Evolutionary conservation across 1,140 invertebrate genomes (phyloP), one percentile per base, ranked within the genome.

Genomic region (Tetranychus cinnabarinus): DNA sequence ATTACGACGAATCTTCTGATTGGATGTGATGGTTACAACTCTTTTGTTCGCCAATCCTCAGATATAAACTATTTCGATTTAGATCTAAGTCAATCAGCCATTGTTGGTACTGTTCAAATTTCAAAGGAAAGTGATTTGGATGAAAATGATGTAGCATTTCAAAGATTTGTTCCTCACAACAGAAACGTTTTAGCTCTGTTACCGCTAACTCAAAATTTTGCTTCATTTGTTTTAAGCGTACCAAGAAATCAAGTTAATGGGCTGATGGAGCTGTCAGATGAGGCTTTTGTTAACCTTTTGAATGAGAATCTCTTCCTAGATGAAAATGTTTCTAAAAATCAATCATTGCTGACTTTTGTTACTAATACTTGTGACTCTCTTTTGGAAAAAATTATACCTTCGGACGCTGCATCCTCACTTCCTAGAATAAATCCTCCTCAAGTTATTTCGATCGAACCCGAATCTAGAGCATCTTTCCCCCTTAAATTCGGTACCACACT

Each of bases 381-480:
- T 59, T 45, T 36, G 5, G 33, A 42, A 31, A 54, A 37, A 37
- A 31, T 42, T 60, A 5, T 52, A 13, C 50, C 59, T 37, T n/a
- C 15, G 13, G 23, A 35, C 37, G 15, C 7, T 12, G 4, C 15
- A 54, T 35, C 59, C 7, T 12, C 36, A 15, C 5, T n/a, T 31
- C 54, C 42, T 3, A 13, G 46, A 6, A n/a, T 45, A 13, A 56
- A 39, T 62, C 88, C 85, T 1, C 91, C 92, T 0, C 81, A 81
- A 15, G 75, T 93, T 1, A 65, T 72, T n/a, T 72, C 72, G 23
- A 77, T 90, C 2, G 74, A 75, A 33, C 56, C 70, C 70, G 63
- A 74, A 76, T 68, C 83, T 2, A 74, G 90, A 31, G 92, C 88
- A 36, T 80, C 81, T 6, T 99, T 97, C 74, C 93, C 93, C 0